Percentiles rank a stretch among this genome's conserved stretches.
phyloP scores from a whole-genome alignment of 2,113 vertebrate species.

The Naja naja region DNA sequence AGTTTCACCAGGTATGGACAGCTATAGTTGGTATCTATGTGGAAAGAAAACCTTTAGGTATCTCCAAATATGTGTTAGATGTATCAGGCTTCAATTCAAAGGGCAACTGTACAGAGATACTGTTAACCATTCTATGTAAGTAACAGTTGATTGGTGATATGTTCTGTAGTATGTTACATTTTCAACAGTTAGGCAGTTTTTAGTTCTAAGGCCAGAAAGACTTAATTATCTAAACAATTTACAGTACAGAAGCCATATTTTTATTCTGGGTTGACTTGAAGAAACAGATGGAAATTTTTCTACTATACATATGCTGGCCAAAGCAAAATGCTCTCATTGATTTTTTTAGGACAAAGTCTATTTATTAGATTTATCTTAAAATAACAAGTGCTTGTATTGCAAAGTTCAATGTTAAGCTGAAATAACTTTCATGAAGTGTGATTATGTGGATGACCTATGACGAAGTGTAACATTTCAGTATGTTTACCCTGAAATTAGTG shows the following conservation, averaged over 20 bases:
- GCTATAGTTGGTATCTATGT: background rate
- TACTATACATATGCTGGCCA: background rate
- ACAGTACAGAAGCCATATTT: background rate
- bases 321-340: background rate
- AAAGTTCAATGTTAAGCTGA: background rate
- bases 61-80: background rate
- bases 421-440: background rate
- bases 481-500: background rate
- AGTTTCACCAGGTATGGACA: slow-evolving; percentile 87
- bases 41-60: background rate
- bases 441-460: background rate
- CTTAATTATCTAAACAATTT: background rate
- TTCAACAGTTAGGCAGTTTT: background rate
- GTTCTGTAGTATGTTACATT: background rate
- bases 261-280: background rate
- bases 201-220: background rate
- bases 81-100: background rate
- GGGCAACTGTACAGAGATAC: background rate
- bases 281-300: background rate
- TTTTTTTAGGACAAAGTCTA: background rate
- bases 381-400: background rate
- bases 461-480: background rate
- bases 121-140: background rate
- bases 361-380: background rate
- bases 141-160: background rate